Base-by-base conservation (phyloP, 2,113 vertebrate species). In the Ia io region DNA sequence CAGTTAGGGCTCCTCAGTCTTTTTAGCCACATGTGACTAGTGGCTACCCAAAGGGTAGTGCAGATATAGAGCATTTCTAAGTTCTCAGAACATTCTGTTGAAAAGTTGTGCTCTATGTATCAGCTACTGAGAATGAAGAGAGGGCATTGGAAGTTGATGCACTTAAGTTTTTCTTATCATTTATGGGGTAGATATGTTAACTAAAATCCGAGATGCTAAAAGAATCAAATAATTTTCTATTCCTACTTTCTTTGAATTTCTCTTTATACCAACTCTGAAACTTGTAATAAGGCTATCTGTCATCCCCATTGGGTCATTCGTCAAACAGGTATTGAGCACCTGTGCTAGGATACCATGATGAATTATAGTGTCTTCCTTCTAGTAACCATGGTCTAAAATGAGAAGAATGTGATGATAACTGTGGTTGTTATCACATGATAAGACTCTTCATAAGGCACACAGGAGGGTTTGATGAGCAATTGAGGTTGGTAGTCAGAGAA, bases 301-400 rank as follows among this genome's bases (percentile, higher is more conserved):
- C 96, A 96, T 65, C 47, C 74, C 88, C 96, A 95, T 65, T 97
- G 86, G 91, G 85, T 80, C 78, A 96, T 97, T 97, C 3, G 1
- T 97, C 97, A 96, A 93, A 71, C 53, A 92, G 44, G 40, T 96
- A 96, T 97, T 92, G 96, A 97, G 42, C 28, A 92, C 80, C 88
- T 92, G 71, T 94, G 61, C 61, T 94, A 49, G 77, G 82, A 90
- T 88, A 85, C 59, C 37, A 40, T 92, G 95, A 97, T 96, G 78
- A 95, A 97, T 97, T 69, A 94, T 59, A 61, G 73, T 7, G 30
- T 92, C 94, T 95, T 73, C 88, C 67, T 85, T 92, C 77, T n/a
- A 65, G 88, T 82, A 85, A 82, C 71, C 73, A 47, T 11, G 42
- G 77, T 90, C 40, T 88, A 84, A 93, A 82, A 85, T 85, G 47